These are phyloP conservation scores for Teinopalpus imperialis DNA, from an alignment of 2,888 invertebrate species.

Conservation along the genomic window DNA sequence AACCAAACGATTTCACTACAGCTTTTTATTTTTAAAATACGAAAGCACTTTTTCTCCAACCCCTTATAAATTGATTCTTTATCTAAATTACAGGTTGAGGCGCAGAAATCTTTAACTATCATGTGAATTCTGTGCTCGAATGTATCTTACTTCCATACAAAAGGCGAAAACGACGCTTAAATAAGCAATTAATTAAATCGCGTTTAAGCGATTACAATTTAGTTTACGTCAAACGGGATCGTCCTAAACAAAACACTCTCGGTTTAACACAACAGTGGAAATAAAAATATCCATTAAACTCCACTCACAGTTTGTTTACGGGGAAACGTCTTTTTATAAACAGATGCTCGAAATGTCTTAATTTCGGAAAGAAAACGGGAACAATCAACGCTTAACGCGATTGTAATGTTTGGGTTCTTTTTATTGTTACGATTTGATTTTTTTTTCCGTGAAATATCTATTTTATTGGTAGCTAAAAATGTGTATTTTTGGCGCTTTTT, in stretches of 20 bases:
- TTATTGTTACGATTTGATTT: conserved; percentile 15
- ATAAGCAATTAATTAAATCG: conserved; percentile 24
- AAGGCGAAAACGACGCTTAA: neutral
- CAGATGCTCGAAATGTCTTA: conserved; percentile 52
- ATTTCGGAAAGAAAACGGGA: conserved; percentile 45
- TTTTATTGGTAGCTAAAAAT: too few relatives aligned
- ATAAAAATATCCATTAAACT: conserved; percentile 48
- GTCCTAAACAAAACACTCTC: conserved; percentile 36
- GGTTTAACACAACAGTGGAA: conserved; percentile 43
- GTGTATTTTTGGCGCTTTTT: too few relatives aligned
- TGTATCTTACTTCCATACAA: too few relatives aligned
- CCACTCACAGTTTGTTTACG: conserved; percentile 40
- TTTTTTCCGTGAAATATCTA: too few relatives aligned
- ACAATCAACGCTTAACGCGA: conserved; percentile 26
- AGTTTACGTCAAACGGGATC: conserved; percentile 23
- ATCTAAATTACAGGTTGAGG: too few relatives aligned
- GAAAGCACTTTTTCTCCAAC: too few relatives aligned
- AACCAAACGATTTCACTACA: too few relatives aligned
- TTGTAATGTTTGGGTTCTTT: conserved; percentile 6
- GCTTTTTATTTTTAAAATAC: too few relatives aligned
- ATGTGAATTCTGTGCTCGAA: too few relatives aligned
- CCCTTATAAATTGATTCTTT: too few relatives aligned
- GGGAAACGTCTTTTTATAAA: conserved; percentile 45
- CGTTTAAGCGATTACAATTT: conserved; percentile 7
- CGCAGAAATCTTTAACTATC: too few relatives aligned